Evolutionary conservation across 2,888 invertebrate species (phyloP).

Genomic region (Melieria picta): DNA sequence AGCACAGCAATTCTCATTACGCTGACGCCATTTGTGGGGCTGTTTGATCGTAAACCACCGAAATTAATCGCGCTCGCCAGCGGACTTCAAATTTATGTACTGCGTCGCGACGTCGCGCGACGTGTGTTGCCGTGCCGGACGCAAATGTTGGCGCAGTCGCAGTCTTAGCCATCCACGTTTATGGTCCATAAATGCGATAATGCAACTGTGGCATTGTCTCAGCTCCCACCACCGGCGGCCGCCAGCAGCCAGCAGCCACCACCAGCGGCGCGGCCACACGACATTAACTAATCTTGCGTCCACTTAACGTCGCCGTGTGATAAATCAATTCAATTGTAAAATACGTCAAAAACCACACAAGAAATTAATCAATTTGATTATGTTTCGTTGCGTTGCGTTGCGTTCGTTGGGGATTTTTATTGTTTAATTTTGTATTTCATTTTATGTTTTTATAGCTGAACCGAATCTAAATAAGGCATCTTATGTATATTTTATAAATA

Average conservation of each 20-base stretch:
- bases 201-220: constrained; percentile 25
- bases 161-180: constrained; percentile 47
- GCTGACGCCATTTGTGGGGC: constrained; percentile 6
- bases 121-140: neutral
- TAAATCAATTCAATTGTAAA: constrained; percentile 33
- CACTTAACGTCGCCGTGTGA: constrained; percentile 28
- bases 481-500: no score
- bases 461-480: no score
- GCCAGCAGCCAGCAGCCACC: constrained; percentile 15
- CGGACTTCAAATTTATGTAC: neutral
- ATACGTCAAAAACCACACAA: constrained; percentile 26
- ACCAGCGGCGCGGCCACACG: constrained; percentile 21
- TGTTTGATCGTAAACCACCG: constrained; percentile 10
- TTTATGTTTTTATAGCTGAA: no score
- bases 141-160: constrained; percentile 5
- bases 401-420: neutral
- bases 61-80: constrained; percentile 5
- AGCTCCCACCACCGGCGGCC: neutral
- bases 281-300: constrained; percentile 31
- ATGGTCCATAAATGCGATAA: constrained; percentile 54
- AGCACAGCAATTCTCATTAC: constrained; percentile 16
- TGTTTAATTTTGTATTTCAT: no score
- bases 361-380: constrained; percentile 33
- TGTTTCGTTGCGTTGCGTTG: constrained; percentile 10
- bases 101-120: neutral